Evolutionary conservation across 2,888 invertebrate species (phyloP).

Genomic region (Hydriomena furcata): DNA sequence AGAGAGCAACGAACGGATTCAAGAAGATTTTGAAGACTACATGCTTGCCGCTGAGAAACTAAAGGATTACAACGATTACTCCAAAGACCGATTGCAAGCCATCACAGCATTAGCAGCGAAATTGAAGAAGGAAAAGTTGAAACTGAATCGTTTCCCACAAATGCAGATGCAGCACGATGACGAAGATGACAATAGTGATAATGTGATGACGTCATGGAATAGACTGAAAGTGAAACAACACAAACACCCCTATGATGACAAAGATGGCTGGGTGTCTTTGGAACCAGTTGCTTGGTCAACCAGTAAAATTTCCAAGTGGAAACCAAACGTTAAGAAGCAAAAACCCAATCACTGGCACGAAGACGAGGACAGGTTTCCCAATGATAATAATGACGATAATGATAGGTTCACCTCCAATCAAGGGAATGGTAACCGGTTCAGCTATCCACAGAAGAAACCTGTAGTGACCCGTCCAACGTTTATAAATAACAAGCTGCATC

Average conservation of each 20-base stretch:
- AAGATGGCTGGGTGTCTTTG: conserved; percentile 90
- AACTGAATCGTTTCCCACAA: conserved; percentile 45
- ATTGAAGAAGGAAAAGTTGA: conserved; percentile 73
- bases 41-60: conserved; percentile 84
- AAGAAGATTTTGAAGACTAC: conserved; percentile 83
- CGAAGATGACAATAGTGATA: conserved; percentile 51
- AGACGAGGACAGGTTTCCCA: conserved; percentile 59
- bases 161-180: conserved; percentile 43
- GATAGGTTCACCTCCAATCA: conserved; percentile 49
- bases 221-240: conserved; percentile 80
- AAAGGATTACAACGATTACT: conserved; percentile 66
- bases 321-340: conserved; percentile 84
- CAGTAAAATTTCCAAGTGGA: conserved; percentile 92
- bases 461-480: conserved; percentile 61
- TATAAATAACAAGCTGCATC: conserved; percentile 68
- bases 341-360: conserved; percentile 74
- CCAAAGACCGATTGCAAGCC: conserved; percentile 71
- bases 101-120: conserved; percentile 73
- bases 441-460: conserved; percentile 66
- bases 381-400: conserved; percentile 39
- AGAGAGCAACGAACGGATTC: conserved; percentile 66
- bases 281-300: conserved; percentile 92
- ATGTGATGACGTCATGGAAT: conserved; percentile 78
- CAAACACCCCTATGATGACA: conserved; percentile 86
- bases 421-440: conserved; percentile 55